Conservation (phyloP, 2,888 invertebrate species). For the Tortrix viridana region DNA sequence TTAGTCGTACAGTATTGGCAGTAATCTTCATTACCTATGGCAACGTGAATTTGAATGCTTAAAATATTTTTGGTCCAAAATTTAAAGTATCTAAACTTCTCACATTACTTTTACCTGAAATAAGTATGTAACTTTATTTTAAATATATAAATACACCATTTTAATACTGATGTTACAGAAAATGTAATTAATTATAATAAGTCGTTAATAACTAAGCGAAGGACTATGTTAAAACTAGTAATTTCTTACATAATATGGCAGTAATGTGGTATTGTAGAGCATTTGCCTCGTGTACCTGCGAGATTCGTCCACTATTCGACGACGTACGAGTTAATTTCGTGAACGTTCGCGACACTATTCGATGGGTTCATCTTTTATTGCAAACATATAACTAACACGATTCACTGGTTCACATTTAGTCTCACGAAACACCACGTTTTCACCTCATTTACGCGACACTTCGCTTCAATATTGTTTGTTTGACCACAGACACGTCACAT, state of each 20-base stretch:
- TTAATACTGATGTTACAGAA: conserved; percentile 80
- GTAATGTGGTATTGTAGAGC: conserved; percentile 69
- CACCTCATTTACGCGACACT: conserved; percentile 41
- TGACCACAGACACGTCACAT: conserved; percentile 17
- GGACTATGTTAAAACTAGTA: conserved; percentile 69
- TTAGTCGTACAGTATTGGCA: conserved; percentile 62
- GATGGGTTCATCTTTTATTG: conserved; percentile 70
- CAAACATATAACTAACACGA: conserved; percentile 60
- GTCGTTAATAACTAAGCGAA: conserved; percentile 74
- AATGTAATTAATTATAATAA: conserved; percentile 69
- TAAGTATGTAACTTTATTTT: conserved; percentile 46
- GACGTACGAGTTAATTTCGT: conserved; percentile 55
- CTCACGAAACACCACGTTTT: conserved; percentile 42
- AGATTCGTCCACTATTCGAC: conserved; percentile 74
- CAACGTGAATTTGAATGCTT: conserved; percentile 81
- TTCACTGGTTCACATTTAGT: conserved; percentile 53
- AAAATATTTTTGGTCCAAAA: conserved; percentile 82
- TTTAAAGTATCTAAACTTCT: conserved; percentile 63
- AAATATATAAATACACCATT: conserved; percentile 79
- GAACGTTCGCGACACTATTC: conserved; percentile 58
- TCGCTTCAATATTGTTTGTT: conserved; percentile 20
- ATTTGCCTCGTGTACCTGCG: conserved; percentile 57
- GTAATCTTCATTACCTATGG: conserved; percentile 74
- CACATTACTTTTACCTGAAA: conserved; percentile 61
- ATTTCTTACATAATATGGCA: conserved; percentile 80